Evolutionary conservation across 2,113 vertebrate species (phyloP), one percentile per base, ranked within the genome.

Genomic region (Cardinalis cardinalis): DNA sequence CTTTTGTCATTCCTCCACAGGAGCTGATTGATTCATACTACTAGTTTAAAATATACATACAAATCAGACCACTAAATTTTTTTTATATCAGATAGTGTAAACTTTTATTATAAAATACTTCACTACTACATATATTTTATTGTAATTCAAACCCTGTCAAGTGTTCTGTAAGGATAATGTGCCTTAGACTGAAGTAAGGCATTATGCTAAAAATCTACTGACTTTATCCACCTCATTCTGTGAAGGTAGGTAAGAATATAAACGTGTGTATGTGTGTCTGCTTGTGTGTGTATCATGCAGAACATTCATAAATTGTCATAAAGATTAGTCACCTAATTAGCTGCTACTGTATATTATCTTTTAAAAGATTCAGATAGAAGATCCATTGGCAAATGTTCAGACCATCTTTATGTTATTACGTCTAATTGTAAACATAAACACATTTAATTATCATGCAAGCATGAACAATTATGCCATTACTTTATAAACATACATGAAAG

Each of bases 71-170:
- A 79, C 90, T 90, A 87, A 84, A 15, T 23, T 46, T 48, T 82
- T 96, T 97, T 93, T 71, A 61, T 90, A 88, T 84, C 81, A 92
- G n/a, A 93, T 60, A 95, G 70, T 92, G 71, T 96, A 97, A 97
- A 97, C 86, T 97, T 97, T 96, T 87, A 97, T 95, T 94, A 95
- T 92, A 91, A 97, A 96, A 85, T 87, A 58, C 66, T 90, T 93
- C 93, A 84, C 89, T 93, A 44, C 94, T 97, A 88, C 87, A 95
- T 95, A 93, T 89, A 94, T 96, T 97, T 83, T 95, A 89, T 95
- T 95, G 92, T 64, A 88, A 70, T 95, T 97, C 95, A 95, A 95
- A 96, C 90, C 66, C 34, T 93, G 87, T 93, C 71, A 68, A 43
- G 83, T 95, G 86, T 75, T 96, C 73, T 91, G 40, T 84, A 84